Base-by-base conservation (phyloP, 2,797 vertebrate genomes). In the Lepilemur ruficaudatus region DNA sequence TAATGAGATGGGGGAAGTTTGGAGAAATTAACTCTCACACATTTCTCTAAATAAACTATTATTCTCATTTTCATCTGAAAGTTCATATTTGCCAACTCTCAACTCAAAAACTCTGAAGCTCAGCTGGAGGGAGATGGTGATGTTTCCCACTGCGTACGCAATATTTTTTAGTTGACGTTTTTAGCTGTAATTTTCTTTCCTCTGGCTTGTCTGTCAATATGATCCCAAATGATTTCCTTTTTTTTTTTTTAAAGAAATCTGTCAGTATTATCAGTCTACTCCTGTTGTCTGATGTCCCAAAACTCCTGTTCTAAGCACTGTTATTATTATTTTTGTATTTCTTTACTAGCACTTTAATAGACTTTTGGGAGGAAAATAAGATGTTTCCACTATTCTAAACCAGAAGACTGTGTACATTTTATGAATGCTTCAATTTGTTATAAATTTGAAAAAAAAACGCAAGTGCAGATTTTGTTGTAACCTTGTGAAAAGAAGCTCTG, bases 401-500 rank as follows among this genome's bases (percentile, higher is more conserved):
- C 20, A 80, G 83, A 91, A 81, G 4, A 7, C 9, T 69, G 18
- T 63, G 18, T 32, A 0, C 17, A 55, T 35, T 86, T 95, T 75
- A 50, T 63, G 13, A 93, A 55, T 76, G 23, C 5, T 69, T 81
- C 65, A 87, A 75, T 10, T 95, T 86, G 25, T 67, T 61, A 52
- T 23, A 7, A 48, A 46, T 94, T 82, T 80, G 28, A 38, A 38
- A 79, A 75, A 91, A 86, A 22, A 67, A 52, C 87, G 12, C 17
- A 70, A 55, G 22, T 50, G 12, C 79, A 87, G n/a, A 23, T 20
- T 79, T 89, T 87, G 9, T 43, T 96, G 61, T 52, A 80, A 70
- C 9, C 23, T 79, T 65, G 22, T 90, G 35, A 20, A n/a, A 81
- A 93, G 61, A 46, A 95, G 63, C 18, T 57, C 50, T 57, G 73